Base-by-base conservation (phyloP, 2,113 vertebrate species). In the Trachemys scripta region DNA sequence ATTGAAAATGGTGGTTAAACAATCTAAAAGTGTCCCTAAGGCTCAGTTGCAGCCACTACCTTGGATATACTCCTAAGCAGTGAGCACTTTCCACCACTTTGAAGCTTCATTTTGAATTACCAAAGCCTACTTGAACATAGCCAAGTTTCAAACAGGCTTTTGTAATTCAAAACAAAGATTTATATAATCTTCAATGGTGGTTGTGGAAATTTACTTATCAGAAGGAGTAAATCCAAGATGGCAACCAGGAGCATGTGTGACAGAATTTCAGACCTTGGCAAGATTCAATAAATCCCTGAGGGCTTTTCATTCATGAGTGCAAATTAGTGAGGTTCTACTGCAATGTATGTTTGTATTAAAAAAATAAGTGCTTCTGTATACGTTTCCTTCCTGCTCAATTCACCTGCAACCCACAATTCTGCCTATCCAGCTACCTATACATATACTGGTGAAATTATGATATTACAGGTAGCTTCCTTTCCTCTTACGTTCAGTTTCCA, bases 101-200 rank as follows among this genome's bases (percentile, higher is more conserved):
- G 89, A 79, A 96, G 92, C 95, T 97, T 96, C 96, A 95, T 96
- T 98, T 97, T 97, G 96, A 97, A 97, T 97, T 96, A 97, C 96
- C 94, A 97, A 97, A 97, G 96, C 97, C 95, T 97, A 95, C 97
- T 97, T 97, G 96, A 97, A 97, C 96, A 96, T 1, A 62, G 90
- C 86, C 94, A 90, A 80, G 95, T 95, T 97, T 97, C 97, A 96
- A 96, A 97, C 89, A 96, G 96, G 82, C 94, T 95, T 93, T 95
- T 96, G 93, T 97, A 96, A 97, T 96, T 96, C 96, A 96, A 96
- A 97, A 97, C 90, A 97, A 96, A 95, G 94, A 90, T 87, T 97
- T 94, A 96, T 95, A 96, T 97, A 97, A 97, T 96, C 96, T 96
- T 92, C 88, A 31, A 51, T 83, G 88, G 84, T 92, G 82, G 88